phyloP scores from a whole-genome alignment of 2,888 invertebrate genomes.

The Caenorhabditis angaria region DNA sequence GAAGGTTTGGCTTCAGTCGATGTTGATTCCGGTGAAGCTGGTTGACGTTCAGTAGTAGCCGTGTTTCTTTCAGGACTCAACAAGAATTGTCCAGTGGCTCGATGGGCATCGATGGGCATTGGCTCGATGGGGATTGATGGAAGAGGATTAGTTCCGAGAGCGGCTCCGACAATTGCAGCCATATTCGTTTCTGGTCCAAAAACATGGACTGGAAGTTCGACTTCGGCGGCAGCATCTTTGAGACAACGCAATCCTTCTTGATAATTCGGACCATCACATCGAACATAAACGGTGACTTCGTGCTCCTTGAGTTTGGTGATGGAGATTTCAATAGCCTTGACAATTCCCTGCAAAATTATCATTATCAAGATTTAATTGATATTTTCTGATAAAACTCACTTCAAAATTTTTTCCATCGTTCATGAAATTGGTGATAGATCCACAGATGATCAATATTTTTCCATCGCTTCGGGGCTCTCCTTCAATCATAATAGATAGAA shows the following conservation, averaged over 20 bases:
- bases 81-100: slow-evolving; percentile 88
- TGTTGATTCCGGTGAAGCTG: slow-evolving; percentile 30
- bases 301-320: slow-evolving; percentile 88
- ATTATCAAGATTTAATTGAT: background rate
- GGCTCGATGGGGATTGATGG: slow-evolving; percentile 79
- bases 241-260: slow-evolving; percentile 95
- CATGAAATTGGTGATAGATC: slow-evolving; percentile 99
- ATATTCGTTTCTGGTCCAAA: slow-evolving; percentile 99
- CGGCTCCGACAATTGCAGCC: slow-evolving; percentile 98
- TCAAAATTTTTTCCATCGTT: slow-evolving; percentile 99
- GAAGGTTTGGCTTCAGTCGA: no score
- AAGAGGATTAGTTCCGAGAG: slow-evolving; percentile 87
- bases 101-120: no score
- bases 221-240: slow-evolving; percentile 82
- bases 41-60: slow-evolving; percentile 41
- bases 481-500: slow-evolving; percentile 91
- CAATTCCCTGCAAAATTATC: slow-evolving; percentile 80
- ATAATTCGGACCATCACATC: slow-evolving; percentile 97
- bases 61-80: slow-evolving; percentile 75
- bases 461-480: slow-evolving; percentile 78
- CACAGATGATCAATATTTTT: slow-evolving; percentile 91
- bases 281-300: slow-evolving; percentile 91
- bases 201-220: slow-evolving; percentile 89
- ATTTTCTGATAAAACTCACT: slow-evolving; percentile 39
- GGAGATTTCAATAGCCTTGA: slow-evolving; percentile 91